phyloP scores from a whole-genome alignment of 1,140 invertebrate genomes.

The Drosophila carrolli region DNA sequence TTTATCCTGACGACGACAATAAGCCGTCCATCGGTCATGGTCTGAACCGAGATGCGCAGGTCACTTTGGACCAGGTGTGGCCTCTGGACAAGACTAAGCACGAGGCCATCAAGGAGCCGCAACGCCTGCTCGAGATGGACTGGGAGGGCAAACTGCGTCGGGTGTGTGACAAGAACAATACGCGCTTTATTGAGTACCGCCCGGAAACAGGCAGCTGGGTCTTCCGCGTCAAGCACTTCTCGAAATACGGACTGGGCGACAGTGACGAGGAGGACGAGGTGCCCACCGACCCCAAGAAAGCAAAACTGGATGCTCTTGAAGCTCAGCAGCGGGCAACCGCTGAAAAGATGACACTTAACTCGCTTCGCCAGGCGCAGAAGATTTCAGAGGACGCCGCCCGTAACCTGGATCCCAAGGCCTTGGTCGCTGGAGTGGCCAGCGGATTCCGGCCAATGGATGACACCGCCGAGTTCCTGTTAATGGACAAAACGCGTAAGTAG shows the following conservation, averaged over 20 bases:
- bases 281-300: slow-evolving; percentile 81
- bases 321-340: slow-evolving; percentile 31
- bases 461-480: slow-evolving; percentile 65
- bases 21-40: slow-evolving; percentile 93
- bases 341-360: slow-evolving; percentile 63
- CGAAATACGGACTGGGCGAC: slow-evolving; percentile 97
- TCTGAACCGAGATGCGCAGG: slow-evolving; percentile 95
- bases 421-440: slow-evolving; percentile 37
- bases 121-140: slow-evolving; percentile 91
- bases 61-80: slow-evolving; percentile 97
- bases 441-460: slow-evolving; percentile 71
- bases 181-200: slow-evolving; percentile 96
- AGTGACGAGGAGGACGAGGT: slow-evolving; percentile 89
- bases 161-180: slow-evolving; percentile 93
- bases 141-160: slow-evolving; percentile 94
- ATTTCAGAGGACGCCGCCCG: slow-evolving; percentile 68
- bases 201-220: slow-evolving; percentile 98
- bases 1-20: slow-evolving; percentile 89
- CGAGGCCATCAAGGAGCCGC: slow-evolving; percentile 92
- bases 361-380: slow-evolving; percentile 66
- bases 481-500: slow-evolving; percentile 75
- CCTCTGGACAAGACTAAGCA: slow-evolving; percentile 94
- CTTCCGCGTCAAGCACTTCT: slow-evolving; percentile 97
- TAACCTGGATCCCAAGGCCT: slow-evolving; percentile 57
- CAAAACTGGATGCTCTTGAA: slow-evolving; percentile 57